Conservation (phyloP, 2,797 vertebrate species). For the Acanthurus tractus region DNA sequence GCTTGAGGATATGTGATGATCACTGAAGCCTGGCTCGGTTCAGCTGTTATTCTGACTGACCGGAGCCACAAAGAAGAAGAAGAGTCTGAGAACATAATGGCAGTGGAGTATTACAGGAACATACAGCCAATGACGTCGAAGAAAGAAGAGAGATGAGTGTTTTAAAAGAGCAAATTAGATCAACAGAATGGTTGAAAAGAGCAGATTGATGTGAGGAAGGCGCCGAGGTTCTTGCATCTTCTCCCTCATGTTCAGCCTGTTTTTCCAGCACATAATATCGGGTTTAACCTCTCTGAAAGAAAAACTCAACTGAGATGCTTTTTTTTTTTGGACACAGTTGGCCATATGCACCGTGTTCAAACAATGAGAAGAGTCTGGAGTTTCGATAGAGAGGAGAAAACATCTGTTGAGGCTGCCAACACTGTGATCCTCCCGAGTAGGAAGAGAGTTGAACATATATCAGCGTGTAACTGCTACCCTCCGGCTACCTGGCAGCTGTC, state of each 20-base stretch:
- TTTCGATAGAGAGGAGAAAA: constrained; percentile 16
- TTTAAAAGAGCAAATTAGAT: constrained; percentile 49
- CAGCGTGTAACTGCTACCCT: constrained; percentile 32
- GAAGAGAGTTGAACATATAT: constrained; percentile 47
- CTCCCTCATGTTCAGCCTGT: constrained; percentile 12
- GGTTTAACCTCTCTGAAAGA: constrained; percentile 19
- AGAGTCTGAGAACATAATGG: constrained; percentile 45
- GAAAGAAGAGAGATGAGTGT: constrained; percentile 35
- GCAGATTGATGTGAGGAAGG: constrained; percentile 18
- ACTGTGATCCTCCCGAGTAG: constrained; percentile 11
- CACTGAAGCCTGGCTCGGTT: constrained; percentile 39
- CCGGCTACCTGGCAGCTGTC: constrained; percentile 55
- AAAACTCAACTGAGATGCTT: neutral
- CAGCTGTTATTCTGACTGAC: constrained; percentile 39
- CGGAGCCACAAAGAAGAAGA: constrained; percentile 34
- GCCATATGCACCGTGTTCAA: constrained; percentile 19
- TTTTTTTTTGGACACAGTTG: constrained; percentile 27
- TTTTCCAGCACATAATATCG: constrained; percentile 16
- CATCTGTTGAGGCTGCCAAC: constrained; percentile 19
- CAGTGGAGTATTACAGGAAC: constrained; percentile 23
- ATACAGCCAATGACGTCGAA: constrained; percentile 23
- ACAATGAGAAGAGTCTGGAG: constrained; percentile 16
- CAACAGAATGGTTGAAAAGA: constrained; percentile 33
- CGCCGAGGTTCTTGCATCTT: neutral
- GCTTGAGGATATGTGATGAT: constrained; percentile 46